Conservation (phyloP, 2,113 vertebrate genomes). For the Passer domesticus region DNA sequence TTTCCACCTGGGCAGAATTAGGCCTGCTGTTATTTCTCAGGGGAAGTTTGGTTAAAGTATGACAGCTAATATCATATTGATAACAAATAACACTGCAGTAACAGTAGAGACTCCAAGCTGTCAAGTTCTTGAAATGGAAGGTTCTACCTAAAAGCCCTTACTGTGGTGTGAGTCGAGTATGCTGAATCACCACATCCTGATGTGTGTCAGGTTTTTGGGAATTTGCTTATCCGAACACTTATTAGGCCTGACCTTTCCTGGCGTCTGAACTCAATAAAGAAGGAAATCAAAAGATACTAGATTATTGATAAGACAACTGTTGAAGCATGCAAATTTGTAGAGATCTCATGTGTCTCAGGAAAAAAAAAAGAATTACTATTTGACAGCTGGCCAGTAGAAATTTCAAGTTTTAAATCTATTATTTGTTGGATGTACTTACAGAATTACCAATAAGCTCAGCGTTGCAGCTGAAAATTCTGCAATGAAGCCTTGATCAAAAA, state of each 20-base stretch:
- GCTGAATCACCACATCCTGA: neutral
- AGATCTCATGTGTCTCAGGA: neutral
- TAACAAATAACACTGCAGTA: neutral
- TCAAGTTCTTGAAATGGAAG: neutral
- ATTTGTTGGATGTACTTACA: neutral
- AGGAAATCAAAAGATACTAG: neutral
- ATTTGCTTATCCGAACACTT: neutral
- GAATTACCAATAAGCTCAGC: neutral
- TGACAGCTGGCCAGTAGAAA: neutral
- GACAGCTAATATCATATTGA: neutral
- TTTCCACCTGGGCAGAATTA: neutral
- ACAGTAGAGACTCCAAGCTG: neutral
- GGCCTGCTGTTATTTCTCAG: neutral
- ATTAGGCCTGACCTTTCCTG: neutral
- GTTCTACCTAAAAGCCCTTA: neutral
- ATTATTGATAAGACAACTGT: neutral
- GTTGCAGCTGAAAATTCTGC: neutral
- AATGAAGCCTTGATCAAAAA: neutral
- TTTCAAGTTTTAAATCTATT: neutral
- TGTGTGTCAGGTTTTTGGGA: neutral
- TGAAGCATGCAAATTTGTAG: neutral
- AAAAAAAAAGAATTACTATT: neutral
- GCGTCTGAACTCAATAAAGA: neutral
- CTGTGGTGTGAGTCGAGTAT: neutral
- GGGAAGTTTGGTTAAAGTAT: neutral